These are phyloP conservation scores for Temnothorax unifasciatus DNA, from an alignment of 2,888 invertebrate genomes.

Conservation along the genomic window DNA sequence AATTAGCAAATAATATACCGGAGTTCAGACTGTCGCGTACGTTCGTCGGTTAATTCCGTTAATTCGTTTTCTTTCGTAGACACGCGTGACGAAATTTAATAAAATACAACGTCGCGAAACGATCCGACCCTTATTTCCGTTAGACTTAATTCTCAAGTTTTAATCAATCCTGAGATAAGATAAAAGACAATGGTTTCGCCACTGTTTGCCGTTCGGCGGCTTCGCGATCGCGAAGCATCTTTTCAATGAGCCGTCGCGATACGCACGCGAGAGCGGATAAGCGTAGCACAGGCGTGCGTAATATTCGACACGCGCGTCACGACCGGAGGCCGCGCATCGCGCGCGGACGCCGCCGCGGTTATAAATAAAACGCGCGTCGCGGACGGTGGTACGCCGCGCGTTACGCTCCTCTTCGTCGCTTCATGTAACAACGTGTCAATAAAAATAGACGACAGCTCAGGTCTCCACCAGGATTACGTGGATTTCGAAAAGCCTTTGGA, in stretches of 20 bases:
- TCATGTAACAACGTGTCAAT: constrained; percentile 72
- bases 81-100: neutral
- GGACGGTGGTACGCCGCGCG: constrained; percentile 60
- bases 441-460: constrained; percentile 71
- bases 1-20: too few relatives aligned
- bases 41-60: neutral
- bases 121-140: neutral
- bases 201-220: neutral
- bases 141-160: constrained; percentile 8
- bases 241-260: constrained; percentile 53
- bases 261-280: constrained; percentile 55
- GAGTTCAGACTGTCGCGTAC: neutral
- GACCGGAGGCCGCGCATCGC: constrained; percentile 60
- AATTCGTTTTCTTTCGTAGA: neutral
- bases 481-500: constrained; percentile 3
- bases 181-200: constrained; percentile 23
- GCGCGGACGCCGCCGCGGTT: constrained; percentile 67
- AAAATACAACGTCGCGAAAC: neutral
- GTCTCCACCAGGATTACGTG: constrained; percentile 51
- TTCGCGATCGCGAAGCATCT: constrained; percentile 50
- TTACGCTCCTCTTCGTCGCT: constrained; percentile 70
- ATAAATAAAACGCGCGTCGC: constrained; percentile 75
- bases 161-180: constrained; percentile 36
- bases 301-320: constrained; percentile 77
- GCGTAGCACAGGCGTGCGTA: constrained; percentile 70